Conservation (phyloP, 2,797 vertebrate species). For the Xiphorhynchus erythropygius region DNA sequence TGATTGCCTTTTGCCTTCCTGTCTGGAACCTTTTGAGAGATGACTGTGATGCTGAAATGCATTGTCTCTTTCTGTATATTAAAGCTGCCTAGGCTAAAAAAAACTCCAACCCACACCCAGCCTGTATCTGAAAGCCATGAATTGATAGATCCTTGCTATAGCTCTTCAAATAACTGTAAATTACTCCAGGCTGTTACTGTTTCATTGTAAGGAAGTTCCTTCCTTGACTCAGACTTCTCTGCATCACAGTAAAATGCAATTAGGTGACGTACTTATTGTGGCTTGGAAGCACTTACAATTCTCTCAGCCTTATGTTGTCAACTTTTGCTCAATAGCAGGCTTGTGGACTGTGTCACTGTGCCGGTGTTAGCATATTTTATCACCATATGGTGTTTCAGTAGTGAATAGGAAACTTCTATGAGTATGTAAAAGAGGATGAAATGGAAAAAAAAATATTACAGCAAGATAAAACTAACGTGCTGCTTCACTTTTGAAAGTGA, state of each 20-base stretch:
- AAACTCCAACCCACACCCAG: neutral
- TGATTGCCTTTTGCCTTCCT: constrained; percentile 8
- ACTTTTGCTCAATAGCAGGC: constrained; percentile 58
- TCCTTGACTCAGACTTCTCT: constrained; percentile 38
- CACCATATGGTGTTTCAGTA: constrained; percentile 59
- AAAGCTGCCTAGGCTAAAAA: constrained; percentile 12
- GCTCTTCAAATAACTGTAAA: constrained; percentile 21
- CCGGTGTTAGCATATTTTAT: constrained; percentile 60
- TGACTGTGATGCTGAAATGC: neutral
- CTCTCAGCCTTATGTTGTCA: constrained; percentile 36
- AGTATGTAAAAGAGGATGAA: constrained; percentile 24
- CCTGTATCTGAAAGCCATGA: neutral
- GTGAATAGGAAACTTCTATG: neutral
- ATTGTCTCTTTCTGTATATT: neutral
- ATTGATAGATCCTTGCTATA: neutral
- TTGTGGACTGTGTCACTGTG: constrained; percentile 33
- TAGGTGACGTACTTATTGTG: constrained; percentile 29
- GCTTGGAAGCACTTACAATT: constrained; percentile 35
- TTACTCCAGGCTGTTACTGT: neutral
- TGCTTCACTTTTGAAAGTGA: constrained; percentile 20
- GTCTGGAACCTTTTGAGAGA: constrained; percentile 15
- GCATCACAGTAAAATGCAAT: constrained; percentile 45
- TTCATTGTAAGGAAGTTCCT: constrained; percentile 27
- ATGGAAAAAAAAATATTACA: neutral
- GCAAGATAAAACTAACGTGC: neutral